Evolutionary conservation across 2,113 vertebrate species (phyloP).

Genomic region (Psilopsiagon aurifrons): DNA sequence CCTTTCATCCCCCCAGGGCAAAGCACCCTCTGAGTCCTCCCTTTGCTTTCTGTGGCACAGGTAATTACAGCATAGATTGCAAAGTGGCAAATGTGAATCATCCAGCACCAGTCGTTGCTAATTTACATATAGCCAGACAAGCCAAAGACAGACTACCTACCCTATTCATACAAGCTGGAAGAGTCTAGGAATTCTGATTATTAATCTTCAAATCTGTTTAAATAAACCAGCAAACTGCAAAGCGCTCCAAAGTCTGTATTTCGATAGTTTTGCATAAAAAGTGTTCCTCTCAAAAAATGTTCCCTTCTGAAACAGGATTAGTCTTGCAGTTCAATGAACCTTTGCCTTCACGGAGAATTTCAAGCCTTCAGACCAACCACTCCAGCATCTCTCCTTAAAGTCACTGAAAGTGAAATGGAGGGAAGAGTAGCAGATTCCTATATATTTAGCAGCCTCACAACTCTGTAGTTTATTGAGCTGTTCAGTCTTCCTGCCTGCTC

Average conservation of each 20-base stretch:
- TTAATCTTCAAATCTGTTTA: neutral
- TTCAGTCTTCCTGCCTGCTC: neutral
- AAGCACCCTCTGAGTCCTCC: neutral
- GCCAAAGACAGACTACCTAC: neutral
- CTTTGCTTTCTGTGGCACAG: neutral
- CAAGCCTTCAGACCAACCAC: neutral
- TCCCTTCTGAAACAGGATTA: neutral
- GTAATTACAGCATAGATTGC: no score
- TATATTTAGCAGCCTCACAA: neutral
- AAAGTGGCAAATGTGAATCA: neutral
- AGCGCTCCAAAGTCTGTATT: neutral
- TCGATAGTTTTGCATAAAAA: neutral
- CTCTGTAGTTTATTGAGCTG: neutral
- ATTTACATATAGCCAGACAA: neutral
- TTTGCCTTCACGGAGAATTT: neutral
- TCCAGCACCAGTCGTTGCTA: neutral
- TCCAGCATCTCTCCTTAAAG: neutral
- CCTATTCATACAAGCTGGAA: neutral
- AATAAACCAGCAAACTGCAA: neutral
- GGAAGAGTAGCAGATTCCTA: neutral
- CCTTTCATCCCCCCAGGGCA: fast-evolving
- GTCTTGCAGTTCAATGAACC: neutral
- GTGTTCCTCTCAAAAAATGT: neutral
- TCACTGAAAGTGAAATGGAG: neutral
- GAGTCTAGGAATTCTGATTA: neutral